Evolutionary conservation across 1,140 invertebrate species (phyloP).

Genomic region (roundworm (Caenorhabditis elegans)): DNA sequence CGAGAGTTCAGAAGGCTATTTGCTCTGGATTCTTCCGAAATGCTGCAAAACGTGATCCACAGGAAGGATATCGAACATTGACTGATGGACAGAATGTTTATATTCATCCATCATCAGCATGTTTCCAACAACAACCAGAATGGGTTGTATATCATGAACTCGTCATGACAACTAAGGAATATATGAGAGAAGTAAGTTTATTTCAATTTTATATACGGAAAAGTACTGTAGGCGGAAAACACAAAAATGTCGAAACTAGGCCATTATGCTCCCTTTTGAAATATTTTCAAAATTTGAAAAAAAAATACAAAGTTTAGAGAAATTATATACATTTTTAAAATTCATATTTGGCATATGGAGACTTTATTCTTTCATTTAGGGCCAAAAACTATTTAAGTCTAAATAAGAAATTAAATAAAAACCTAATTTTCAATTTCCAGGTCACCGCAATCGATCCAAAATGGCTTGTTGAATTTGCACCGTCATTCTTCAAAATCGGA

Average conservation of each 20-base stretch:
- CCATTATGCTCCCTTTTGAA: too few relatives aligned
- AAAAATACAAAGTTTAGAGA: too few relatives aligned
- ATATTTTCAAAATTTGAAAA: too few relatives aligned
- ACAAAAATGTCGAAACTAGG: too few relatives aligned
- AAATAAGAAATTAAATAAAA: background rate
- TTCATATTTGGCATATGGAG: too few relatives aligned
- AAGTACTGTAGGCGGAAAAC: too few relatives aligned
- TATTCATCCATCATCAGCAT: constrained; percentile 94
- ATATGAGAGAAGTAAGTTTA: constrained; percentile 88
- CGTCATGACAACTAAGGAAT: constrained; percentile 98
- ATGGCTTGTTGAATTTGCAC: constrained; percentile 98
- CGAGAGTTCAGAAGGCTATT: constrained; percentile 93
- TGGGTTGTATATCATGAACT: constrained; percentile 99
- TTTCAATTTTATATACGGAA: too few relatives aligned
- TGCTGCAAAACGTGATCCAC: constrained; percentile 97
- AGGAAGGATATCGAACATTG: constrained; percentile 94
- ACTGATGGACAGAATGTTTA: constrained; percentile 98
- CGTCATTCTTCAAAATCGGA: constrained; percentile 98
- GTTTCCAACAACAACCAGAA: constrained; percentile 97
- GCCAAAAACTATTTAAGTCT: background rate
- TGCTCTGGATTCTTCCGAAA: constrained; percentile 98
- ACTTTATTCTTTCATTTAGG: too few relatives aligned
- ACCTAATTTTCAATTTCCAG: constrained; percentile 50
- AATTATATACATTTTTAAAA: too few relatives aligned
- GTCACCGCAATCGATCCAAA: constrained; percentile 94